Conservation (phyloP, 2,113 vertebrate species). For the Centropus unirufus region DNA sequence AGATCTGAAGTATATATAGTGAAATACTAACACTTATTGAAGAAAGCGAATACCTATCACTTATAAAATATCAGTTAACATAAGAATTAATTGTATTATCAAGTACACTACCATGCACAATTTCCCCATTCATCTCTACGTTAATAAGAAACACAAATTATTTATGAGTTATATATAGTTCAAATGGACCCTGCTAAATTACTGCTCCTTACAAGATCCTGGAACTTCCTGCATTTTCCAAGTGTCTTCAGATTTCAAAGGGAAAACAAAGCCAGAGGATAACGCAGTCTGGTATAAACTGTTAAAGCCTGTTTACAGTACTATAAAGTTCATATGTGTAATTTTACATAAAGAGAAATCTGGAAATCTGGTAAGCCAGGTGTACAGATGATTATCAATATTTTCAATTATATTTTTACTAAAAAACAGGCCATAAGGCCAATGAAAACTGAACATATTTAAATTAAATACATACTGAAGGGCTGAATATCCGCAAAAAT, state of each 20-base stretch:
- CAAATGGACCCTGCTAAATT: background rate
- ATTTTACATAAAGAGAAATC: background rate
- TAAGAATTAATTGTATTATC: background rate
- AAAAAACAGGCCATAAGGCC: background rate
- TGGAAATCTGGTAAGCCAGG: background rate
- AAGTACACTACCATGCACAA: background rate
- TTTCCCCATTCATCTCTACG: background rate
- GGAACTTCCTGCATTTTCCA: background rate
- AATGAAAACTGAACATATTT: background rate
- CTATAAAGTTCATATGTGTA: background rate
- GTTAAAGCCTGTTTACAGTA: background rate
- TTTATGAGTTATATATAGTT: background rate
- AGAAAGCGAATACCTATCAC: background rate
- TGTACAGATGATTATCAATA: background rate
- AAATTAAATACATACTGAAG: conserved; percentile 79
- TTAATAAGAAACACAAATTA: background rate
- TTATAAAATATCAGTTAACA: background rate
- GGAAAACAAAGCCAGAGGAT: background rate
- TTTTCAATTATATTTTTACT: background rate
- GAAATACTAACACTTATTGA: background rate
- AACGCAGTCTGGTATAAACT: background rate
- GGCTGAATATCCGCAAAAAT: conserved; percentile 63
- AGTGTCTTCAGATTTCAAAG: background rate
- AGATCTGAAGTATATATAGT: background rate
- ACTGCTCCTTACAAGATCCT: background rate